Percentiles rank a stretch among this genome's conserved stretches.
Evolutionary conservation across 2,113 vertebrate species (phyloP).

Genomic region (Tichodroma muraria): DNA sequence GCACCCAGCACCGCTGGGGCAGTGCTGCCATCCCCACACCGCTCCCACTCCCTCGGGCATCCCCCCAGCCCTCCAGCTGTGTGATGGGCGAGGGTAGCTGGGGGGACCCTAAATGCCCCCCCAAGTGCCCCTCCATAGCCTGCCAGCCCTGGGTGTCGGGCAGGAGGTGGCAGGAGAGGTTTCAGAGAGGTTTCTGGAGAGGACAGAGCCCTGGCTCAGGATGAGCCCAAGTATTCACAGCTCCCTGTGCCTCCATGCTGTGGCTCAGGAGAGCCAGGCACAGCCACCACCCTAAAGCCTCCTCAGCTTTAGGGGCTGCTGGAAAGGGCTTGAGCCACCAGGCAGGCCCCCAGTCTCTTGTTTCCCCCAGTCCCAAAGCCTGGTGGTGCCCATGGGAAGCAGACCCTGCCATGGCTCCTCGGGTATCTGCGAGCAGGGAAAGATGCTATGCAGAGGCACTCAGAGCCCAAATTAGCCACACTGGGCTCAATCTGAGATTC

Average conservation of each 20-base stretch:
- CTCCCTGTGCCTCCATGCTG: background rate
- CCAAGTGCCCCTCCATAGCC: background rate
- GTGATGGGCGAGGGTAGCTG: background rate
- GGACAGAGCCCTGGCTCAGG: background rate
- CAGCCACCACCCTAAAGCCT: background rate
- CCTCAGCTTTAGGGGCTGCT: background rate
- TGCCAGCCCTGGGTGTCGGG: background rate
- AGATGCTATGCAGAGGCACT: slow-evolving; percentile 11
- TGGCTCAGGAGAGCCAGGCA: background rate
- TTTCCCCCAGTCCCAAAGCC: background rate
- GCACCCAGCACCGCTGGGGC: rapidly evolving
- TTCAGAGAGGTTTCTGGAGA: background rate
- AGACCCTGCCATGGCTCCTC: background rate
- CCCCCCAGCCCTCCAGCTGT: background rate
- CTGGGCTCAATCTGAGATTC: slow-evolving; percentile 58
- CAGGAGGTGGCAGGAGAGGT: background rate
- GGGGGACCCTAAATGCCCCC: background rate
- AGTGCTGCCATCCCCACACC: rapidly evolving
- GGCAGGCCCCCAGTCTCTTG: rapidly evolving
- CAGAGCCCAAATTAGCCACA: background rate
- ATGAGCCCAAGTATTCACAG: background rate
- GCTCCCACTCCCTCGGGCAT: background rate
- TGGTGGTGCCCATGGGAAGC: background rate
- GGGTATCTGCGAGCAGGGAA: background rate
- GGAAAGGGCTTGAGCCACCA: background rate